These are phyloP conservation scores for Bellardia bayeri DNA, from an alignment of 2,888 invertebrate genomes.

Conservation along the genomic window DNA sequence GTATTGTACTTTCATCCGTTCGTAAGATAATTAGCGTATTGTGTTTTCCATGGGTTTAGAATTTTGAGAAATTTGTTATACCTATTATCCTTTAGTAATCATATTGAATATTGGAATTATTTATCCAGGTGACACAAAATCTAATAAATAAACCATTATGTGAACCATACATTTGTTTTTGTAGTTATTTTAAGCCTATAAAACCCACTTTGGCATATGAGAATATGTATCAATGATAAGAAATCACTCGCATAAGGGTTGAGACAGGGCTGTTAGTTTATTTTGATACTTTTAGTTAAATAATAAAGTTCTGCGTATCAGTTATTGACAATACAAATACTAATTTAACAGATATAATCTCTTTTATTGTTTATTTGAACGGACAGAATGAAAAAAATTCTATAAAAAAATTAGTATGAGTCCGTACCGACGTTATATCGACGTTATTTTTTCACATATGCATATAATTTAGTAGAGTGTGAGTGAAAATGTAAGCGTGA, in stretches of 20 bases:
- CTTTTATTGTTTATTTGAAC: not conserved
- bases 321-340: slow-evolving; percentile 28
- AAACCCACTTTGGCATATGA: not conserved
- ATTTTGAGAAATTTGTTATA: not conserved
- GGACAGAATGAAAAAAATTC: not conserved
- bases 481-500: slow-evolving; percentile 7
- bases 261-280: not conserved
- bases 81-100: not conserved
- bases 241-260: not conserved
- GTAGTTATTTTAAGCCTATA: not conserved
- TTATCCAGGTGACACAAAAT: not conserved
- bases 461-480: not conserved
- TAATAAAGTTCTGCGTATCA: slow-evolving; percentile 7
- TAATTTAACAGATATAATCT: slow-evolving; percentile 53
- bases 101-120: not conserved
- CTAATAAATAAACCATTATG: not conserved
- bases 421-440: not conserved
- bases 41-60: not conserved
- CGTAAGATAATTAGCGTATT: not conserved
- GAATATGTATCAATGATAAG: not conserved
- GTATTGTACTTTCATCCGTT: no score
- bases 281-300: not conserved
- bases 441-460: slow-evolving; percentile 27
- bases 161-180: not conserved
- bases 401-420: slow-evolving; percentile 34